phyloP scores from a whole-genome alignment of 2,797 vertebrate genomes.

The Poecile montanus region DNA sequence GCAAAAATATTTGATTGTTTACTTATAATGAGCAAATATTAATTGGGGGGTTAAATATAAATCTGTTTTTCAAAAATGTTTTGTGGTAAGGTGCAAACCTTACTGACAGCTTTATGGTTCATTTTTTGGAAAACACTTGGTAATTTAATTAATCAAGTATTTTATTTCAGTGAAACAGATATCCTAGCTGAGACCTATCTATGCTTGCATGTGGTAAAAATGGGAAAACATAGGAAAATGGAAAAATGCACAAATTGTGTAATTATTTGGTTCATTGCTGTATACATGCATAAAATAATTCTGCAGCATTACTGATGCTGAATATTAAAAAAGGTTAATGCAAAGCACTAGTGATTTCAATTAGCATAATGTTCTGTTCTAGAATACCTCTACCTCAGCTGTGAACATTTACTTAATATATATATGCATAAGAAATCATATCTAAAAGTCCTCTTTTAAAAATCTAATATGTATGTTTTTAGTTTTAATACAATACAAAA shows the following conservation, averaged over 20 bases:
- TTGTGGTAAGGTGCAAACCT: not conserved
- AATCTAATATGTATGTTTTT: not conserved
- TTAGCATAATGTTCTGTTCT: constrained; percentile 17
- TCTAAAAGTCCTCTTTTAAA: not conserved
- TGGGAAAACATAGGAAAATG: constrained; percentile 4
- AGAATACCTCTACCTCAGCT: not conserved
- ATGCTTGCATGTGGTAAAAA: not conserved
- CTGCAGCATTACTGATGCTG: not conserved
- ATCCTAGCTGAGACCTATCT: not conserved
- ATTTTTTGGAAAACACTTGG: not conserved
- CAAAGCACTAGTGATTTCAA: constrained; percentile 2
- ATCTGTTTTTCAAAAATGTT: not conserved
- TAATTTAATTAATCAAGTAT: not conserved
- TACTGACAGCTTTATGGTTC: not conserved
- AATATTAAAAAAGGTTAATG: constrained; percentile 56
- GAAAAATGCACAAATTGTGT: not conserved
- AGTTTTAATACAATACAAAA: not conserved
- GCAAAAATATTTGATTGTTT: not conserved
- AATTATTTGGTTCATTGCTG: constrained; percentile 15
- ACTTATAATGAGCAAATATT: not conserved
- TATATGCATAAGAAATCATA: not conserved
- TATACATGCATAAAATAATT: constrained; percentile 20
- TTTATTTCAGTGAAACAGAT: constrained; percentile 21
- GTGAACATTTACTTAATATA: not conserved
- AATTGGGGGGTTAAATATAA: not conserved